Evolutionary conservation across 1,140 invertebrate genomes (phyloP).

Genomic region (Battus philenor): DNA sequence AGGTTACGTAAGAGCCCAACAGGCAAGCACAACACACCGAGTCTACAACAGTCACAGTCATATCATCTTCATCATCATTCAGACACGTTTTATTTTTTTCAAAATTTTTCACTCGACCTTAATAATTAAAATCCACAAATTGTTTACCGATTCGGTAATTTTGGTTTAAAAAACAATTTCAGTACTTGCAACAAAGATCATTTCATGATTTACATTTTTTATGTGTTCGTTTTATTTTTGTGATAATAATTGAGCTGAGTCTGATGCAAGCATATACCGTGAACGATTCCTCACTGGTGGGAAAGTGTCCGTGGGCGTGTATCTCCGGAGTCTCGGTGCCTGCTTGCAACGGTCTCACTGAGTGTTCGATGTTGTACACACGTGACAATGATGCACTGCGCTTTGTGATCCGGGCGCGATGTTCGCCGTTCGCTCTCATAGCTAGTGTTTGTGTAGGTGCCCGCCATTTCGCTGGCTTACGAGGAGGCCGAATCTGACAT

Average conservation of each 20-base stretch:
- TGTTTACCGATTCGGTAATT: constrained; percentile 31
- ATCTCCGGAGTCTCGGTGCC: too few relatives aligned
- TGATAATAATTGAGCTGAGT: constrained; percentile 50
- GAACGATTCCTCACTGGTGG: too few relatives aligned
- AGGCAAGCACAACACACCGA: constrained; percentile 52
- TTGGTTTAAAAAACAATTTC: constrained; percentile 34
- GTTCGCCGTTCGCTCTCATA: constrained; percentile 53
- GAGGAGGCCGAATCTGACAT: constrained; percentile 99
- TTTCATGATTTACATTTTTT: constrained; percentile 56
- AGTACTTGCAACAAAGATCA: constrained; percentile 38
- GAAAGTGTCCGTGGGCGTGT: too few relatives aligned
- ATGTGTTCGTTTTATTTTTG: constrained; percentile 51
- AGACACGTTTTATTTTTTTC: constrained; percentile 18
- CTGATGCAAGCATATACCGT: constrained; percentile 45
- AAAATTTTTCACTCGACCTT: constrained; percentile 3
- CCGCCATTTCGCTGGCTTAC: constrained; percentile 99
- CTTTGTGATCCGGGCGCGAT: constrained; percentile 34
- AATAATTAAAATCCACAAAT: constrained; percentile 4
- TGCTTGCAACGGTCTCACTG: constrained; percentile 44
- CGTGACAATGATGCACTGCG: constrained; percentile 45
- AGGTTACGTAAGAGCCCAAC: background rate
- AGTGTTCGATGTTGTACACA: constrained; percentile 68
- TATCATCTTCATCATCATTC: constrained; percentile 40
- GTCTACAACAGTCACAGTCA: constrained; percentile 43
- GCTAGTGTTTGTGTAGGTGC: constrained; percentile 87